Conservation (phyloP, 2,888 invertebrate genomes). For the Chironomus riparius region DNA sequence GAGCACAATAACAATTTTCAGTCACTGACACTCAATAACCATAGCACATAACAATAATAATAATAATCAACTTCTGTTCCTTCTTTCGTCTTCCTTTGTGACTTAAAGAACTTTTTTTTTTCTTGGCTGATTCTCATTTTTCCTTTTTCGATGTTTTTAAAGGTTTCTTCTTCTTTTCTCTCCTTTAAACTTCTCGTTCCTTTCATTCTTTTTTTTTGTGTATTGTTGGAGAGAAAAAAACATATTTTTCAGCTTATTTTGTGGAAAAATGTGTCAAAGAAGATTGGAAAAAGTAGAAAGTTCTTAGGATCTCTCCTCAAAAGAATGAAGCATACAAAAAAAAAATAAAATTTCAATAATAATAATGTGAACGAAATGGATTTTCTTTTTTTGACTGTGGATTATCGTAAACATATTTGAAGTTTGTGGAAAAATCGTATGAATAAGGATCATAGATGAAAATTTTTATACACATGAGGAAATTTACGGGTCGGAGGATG, state of each 20-base stretch:
- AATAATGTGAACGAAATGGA: background rate
- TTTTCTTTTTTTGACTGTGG: background rate
- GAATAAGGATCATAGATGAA: background rate
- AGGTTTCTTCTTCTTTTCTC: slow-evolving; percentile 1
- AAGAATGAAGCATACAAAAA: background rate
- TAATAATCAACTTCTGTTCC: slow-evolving; percentile 12
- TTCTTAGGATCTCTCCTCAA: background rate
- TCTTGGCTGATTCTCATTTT: background rate
- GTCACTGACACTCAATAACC: slow-evolving; percentile 22
- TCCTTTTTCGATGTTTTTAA: background rate
- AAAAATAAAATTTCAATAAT: background rate
- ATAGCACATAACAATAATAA: slow-evolving; percentile 11
- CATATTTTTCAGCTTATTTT: background rate
- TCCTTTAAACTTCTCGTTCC: background rate
- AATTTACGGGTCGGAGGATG: background rate
- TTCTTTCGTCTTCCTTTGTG: background rate
- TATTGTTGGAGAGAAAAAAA: background rate
- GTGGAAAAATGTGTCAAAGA: background rate
- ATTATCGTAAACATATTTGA: background rate
- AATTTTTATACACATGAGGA: background rate
- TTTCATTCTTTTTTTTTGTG: no score
- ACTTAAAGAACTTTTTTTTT: background rate
- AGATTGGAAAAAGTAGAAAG: background rate
- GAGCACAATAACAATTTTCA: slow-evolving; percentile 3
- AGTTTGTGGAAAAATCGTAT: background rate